Evolutionary conservation across 2,888 invertebrate genomes (phyloP).

Genomic region (Brachyptera risi): DNA sequence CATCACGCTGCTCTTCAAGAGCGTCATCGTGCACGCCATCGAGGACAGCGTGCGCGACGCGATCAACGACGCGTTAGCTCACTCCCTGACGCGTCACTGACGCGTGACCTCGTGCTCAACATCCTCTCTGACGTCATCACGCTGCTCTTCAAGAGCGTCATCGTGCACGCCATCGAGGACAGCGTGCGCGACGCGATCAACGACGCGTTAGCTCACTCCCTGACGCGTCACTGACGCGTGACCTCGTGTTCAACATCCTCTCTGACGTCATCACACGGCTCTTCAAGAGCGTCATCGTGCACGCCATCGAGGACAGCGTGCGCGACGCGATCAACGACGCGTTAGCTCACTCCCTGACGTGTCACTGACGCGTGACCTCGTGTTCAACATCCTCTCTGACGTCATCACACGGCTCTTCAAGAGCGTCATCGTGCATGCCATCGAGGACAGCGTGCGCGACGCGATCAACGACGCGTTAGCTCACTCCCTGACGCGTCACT

Average conservation of each 20-base stretch:
- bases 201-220: constrained; percentile 22
- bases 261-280: not conserved
- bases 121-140: constrained; percentile 1
- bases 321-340: constrained; percentile 17
- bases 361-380: too few species aligned
- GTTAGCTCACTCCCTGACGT: too few species aligned
- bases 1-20: constrained; percentile 12
- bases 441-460: constrained; percentile 1
- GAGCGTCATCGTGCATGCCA: constrained; percentile 6
- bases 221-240: too few species aligned
- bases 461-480: constrained; percentile 21
- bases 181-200: constrained; percentile 5
- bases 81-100: too few species aligned
- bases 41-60: constrained; percentile 3
- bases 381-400: not conserved
- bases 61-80: constrained; percentile 19
- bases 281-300: constrained; percentile 17
- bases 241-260: constrained; percentile 11
- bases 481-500: too few species aligned
- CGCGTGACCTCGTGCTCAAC: constrained; percentile 17
- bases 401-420: constrained; percentile 13
- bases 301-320: not conserved
- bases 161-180: constrained; percentile 6
- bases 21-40: constrained; percentile 7
- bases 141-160: constrained; percentile 14